Conservation (phyloP, 1,140 invertebrate genomes). For the Linepithema humile region DNA sequence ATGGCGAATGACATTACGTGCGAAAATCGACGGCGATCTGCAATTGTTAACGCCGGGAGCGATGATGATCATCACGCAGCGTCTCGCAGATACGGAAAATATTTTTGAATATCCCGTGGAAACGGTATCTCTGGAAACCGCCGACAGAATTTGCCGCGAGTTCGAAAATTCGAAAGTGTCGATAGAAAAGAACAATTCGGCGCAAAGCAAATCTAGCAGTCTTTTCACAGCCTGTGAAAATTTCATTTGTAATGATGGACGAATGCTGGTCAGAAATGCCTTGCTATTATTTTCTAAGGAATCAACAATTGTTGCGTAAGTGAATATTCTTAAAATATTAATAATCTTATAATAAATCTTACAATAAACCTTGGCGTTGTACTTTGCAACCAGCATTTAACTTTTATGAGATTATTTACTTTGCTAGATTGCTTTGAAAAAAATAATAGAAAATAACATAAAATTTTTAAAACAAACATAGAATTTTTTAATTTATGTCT, state of each 20-base stretch:
- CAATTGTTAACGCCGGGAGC: not conserved
- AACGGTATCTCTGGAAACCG: constrained; percentile 72
- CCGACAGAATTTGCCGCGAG: constrained; percentile 48
- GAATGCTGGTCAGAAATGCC: constrained; percentile 24
- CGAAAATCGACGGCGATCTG: constrained; percentile 6
- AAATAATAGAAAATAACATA: no score
- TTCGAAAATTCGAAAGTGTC: constrained; percentile 23
- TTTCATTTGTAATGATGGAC: constrained; percentile 47
- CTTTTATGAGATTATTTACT: not conserved
- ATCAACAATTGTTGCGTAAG: constrained; percentile 49
- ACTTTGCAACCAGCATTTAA: not conserved
- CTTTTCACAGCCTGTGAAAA: no score
- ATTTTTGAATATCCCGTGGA: constrained; percentile 67
- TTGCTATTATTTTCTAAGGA: constrained; percentile 30
- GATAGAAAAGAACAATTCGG: constrained; percentile 12
- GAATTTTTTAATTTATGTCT: no score
- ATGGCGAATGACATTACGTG: not conserved
- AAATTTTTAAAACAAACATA: no score
- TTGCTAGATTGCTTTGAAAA: no score
- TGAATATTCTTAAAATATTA: not conserved
- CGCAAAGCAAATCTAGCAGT: not conserved
- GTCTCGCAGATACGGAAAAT: constrained; percentile 46
- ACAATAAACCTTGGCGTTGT: not conserved
- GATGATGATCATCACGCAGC: not conserved
- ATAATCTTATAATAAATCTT: no score